Evolutionary conservation across 2,797 vertebrate genomes (phyloP).

Genomic region (Cheirogaleus major): DNA sequence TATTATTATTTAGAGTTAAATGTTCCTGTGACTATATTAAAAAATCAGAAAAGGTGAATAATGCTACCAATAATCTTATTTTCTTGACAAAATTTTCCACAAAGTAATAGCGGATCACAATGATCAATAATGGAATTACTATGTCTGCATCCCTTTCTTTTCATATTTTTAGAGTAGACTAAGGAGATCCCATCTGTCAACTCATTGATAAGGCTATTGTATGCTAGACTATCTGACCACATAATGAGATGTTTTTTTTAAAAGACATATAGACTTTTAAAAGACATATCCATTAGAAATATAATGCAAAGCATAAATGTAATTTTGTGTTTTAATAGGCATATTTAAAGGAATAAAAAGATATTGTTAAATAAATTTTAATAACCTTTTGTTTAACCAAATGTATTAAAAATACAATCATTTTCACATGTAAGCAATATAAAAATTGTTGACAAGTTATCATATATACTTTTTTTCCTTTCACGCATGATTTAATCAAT

Average conservation of each 20-base stretch:
- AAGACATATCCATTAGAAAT: neutral
- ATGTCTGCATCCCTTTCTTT: neutral
- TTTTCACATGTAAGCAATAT: neutral
- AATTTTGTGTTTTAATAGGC: neutral
- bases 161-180: neutral
- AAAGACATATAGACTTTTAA: neutral
- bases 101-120: neutral
- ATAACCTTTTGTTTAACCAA: neutral
- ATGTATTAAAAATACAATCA: neutral
- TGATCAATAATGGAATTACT: neutral
- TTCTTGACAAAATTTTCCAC: neutral
- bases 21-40: neutral
- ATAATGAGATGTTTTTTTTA: neutral
- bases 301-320: neutral
- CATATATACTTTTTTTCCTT: neutral
- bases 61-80: neutral
- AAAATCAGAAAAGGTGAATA: neutral
- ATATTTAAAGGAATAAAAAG: neutral
- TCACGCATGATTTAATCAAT: neutral
- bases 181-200: neutral
- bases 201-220: neutral
- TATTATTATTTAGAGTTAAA: neutral
- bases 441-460: neutral
- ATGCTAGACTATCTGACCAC: neutral
- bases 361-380: neutral